Conservation (phyloP, 2,113 vertebrate genomes). For the Neoarius graeffei region DNA sequence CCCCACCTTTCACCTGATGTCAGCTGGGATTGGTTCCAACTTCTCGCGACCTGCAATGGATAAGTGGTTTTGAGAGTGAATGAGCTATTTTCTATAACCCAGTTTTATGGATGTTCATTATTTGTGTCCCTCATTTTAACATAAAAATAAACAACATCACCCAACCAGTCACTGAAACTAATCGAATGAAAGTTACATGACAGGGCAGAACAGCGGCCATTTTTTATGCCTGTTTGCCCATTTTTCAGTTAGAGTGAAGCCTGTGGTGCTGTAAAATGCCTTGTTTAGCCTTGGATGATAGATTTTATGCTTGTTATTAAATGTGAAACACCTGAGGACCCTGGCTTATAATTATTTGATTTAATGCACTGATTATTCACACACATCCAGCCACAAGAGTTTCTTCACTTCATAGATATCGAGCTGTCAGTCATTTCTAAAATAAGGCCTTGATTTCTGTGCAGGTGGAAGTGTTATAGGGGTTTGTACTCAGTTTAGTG, state of each 20-base stretch:
- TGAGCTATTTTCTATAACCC: not conserved
- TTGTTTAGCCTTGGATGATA: not conserved
- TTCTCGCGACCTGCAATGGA: no score
- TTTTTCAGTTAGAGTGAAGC: not conserved
- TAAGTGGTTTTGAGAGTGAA: no score
- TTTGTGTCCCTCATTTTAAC: not conserved
- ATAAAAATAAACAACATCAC: no score
- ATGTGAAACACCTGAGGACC: not conserved
- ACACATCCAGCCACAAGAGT: not conserved
- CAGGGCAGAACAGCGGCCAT: not conserved
- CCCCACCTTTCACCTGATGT: no score
- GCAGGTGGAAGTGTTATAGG: not conserved
- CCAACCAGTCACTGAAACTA: not conserved
- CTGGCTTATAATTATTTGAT: not conserved
- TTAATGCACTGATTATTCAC: not conserved
- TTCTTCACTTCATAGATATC: not conserved
- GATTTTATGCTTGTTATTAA: conserved; percentile 16
- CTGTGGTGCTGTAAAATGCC: not conserved
- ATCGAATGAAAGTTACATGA: not conserved
- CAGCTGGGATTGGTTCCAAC: no score
- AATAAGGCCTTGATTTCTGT: not conserved
- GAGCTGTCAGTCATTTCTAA: not conserved
- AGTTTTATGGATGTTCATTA: not conserved
- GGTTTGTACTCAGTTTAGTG: not conserved
- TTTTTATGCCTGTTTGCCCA: not conserved